A percentile compares a stretch with the other conserved stretches of the same genome.
Conservation (phyloP, 2,888 invertebrate genomes). For the Pyrrhia umbra region DNA sequence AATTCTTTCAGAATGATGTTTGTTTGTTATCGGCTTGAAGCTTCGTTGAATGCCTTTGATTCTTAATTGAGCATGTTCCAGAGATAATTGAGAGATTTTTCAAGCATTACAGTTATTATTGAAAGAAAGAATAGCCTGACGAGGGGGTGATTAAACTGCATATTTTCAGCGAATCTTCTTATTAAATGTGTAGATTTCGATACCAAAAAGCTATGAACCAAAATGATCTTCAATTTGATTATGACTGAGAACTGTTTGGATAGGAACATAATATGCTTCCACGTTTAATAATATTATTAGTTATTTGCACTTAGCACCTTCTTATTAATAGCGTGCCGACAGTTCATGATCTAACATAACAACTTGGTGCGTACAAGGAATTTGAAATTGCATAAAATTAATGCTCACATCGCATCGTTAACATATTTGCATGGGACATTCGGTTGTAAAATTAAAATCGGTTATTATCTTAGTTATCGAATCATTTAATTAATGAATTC, state of each 20-base stretch:
- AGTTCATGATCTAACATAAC: slow-evolving; percentile 49
- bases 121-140: no score
- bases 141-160: no score
- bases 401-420: slow-evolving; percentile 18
- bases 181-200: neutral
- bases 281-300: slow-evolving; percentile 46
- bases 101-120: neutral
- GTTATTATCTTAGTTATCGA: slow-evolving; percentile 4
- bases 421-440: slow-evolving; percentile 26
- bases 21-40: neutral
- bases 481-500: slow-evolving; percentile 1
- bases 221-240: neutral
- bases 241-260: neutral
- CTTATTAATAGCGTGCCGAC: slow-evolving; percentile 63
- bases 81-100: neutral
- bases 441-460: slow-evolving; percentile 14
- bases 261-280: slow-evolving; percentile 11
- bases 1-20: neutral
- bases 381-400: slow-evolving; percentile 41
- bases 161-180: no score
- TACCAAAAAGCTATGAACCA: neutral
- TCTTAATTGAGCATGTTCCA: neutral
- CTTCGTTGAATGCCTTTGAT: neutral
- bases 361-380: slow-evolving; percentile 45
- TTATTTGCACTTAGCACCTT: slow-evolving; percentile 64